These are phyloP conservation scores for Tachystola acroxantha DNA, from an alignment of 2,888 invertebrate genomes.

Conservation along the genomic window DNA sequence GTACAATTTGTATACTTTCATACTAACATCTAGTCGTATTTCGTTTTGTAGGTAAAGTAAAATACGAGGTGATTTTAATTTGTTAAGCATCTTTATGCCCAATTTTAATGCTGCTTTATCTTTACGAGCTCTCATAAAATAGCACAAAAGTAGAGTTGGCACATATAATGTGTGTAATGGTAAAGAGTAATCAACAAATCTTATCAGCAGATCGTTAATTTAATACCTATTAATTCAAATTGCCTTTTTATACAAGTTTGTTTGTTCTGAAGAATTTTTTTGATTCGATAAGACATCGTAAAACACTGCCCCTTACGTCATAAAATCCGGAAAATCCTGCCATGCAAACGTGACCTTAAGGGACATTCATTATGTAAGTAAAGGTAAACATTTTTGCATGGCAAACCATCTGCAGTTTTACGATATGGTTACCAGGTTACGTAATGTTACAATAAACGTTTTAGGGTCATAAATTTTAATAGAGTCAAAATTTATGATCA, in stretches of 20 bases:
- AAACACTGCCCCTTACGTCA: conserved; percentile 64
- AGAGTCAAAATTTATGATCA: conserved; percentile 67
- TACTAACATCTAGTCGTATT: no score
- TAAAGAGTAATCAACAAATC: conserved; percentile 1
- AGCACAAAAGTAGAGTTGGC: background rate
- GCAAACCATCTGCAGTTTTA: conserved; percentile 59
- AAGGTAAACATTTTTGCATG: conserved; percentile 50
- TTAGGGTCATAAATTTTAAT: conserved; percentile 69
- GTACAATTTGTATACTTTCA: no score
- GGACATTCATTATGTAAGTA: conserved; percentile 43
- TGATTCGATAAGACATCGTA: conserved; percentile 68
- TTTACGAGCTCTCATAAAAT: background rate
- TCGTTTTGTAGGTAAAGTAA: no score
- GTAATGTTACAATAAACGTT: conserved; percentile 66
- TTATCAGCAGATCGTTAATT: conserved; percentile 16
- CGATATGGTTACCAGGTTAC: conserved; percentile 68
- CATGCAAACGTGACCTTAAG: conserved; percentile 51
- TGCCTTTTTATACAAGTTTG: conserved; percentile 48
- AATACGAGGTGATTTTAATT: no score
- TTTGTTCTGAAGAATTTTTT: conserved; percentile 55
- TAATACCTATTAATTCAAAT: conserved; percentile 45
- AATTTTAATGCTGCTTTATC: background rate
- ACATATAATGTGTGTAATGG: background rate
- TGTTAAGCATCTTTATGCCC: background rate
- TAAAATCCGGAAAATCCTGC: conserved; percentile 53